Evolutionary conservation across 92 coral and sea anemone genomes (phyloP).

Genomic region (Bergia sp.): DNA sequence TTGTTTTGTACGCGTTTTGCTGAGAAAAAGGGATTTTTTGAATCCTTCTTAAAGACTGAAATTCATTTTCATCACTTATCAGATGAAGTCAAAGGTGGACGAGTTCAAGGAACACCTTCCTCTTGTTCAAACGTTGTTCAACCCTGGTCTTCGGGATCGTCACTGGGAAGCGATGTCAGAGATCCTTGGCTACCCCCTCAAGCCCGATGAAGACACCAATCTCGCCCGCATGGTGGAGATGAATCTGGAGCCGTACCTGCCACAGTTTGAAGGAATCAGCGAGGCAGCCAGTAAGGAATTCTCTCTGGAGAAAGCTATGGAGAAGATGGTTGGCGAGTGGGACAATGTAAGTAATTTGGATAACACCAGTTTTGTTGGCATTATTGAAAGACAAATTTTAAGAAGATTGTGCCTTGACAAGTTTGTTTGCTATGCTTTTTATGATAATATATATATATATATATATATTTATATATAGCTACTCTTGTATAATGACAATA

Average conservation of each 20-base stretch:
- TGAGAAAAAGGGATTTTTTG: neutral
- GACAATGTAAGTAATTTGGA: constrained; percentile 71
- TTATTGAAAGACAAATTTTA: neutral
- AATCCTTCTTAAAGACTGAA: neutral
- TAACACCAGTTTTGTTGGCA: neutral
- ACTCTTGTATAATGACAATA: no score
- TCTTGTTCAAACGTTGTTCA: constrained; percentile 92
- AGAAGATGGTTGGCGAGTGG: constrained; percentile 99
- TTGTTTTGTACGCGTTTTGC: neutral
- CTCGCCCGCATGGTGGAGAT: constrained; percentile 99
- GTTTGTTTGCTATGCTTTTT: no score
- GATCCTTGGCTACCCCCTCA: constrained; percentile 92
- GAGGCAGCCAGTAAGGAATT: constrained; percentile 99
- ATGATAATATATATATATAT: neutral
- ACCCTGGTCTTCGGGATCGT: constrained; percentile 99
- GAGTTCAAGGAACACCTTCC: constrained; percentile 98
- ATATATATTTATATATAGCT: no score
- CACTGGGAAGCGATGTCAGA: constrained; percentile 97
- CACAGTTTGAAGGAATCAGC: constrained; percentile 95
- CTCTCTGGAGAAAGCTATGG: constrained; percentile 99
- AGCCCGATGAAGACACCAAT: constrained; percentile 95
- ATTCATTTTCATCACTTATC: neutral
- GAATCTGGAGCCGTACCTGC: constrained; percentile 97
- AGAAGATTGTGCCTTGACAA: neutral
- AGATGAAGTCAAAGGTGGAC: constrained; percentile 98